These are phyloP conservation scores for Amphiura filiformis DNA, from an alignment of 35 echinoderm and acorn worm genomes.

Conservation along the genomic window DNA sequence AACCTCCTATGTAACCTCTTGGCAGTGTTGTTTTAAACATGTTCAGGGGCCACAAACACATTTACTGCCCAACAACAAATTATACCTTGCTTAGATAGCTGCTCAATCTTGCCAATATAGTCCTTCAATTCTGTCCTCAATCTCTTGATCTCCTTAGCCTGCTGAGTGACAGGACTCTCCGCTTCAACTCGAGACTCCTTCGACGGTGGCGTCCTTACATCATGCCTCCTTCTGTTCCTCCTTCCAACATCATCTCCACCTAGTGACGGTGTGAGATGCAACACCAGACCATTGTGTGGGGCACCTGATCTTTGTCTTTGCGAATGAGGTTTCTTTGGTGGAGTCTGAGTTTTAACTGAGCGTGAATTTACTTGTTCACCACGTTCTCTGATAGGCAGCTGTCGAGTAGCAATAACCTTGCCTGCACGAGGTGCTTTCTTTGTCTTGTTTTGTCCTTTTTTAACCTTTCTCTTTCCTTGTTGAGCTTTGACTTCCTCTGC, in stretches of 20 bases:
- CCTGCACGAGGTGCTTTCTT: not conserved
- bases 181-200: constrained; percentile 8
- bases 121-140: constrained; percentile 57
- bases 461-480: not conserved
- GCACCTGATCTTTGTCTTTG: not conserved
- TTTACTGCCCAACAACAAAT: no score
- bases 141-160: constrained; percentile 70
- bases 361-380: not conserved
- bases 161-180: constrained; percentile 46
- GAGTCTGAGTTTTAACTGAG: not conserved
- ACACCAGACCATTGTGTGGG: not conserved
- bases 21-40: no score
- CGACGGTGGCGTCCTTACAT: not conserved
- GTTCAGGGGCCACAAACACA: no score
- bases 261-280: not conserved
- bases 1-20: no score
- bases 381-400: not conserved
- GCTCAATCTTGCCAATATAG: constrained; percentile 76
- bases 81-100: constrained; percentile 61
- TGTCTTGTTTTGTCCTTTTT: not conserved
- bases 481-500: not conserved
- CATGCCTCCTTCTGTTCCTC: not conserved
- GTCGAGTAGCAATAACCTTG: not conserved
- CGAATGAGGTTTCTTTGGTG: not conserved
- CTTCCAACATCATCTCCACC: not conserved